Base-by-base conservation (phyloP, 2,888 invertebrate species). In the Dolomedes plantarius region DNA sequence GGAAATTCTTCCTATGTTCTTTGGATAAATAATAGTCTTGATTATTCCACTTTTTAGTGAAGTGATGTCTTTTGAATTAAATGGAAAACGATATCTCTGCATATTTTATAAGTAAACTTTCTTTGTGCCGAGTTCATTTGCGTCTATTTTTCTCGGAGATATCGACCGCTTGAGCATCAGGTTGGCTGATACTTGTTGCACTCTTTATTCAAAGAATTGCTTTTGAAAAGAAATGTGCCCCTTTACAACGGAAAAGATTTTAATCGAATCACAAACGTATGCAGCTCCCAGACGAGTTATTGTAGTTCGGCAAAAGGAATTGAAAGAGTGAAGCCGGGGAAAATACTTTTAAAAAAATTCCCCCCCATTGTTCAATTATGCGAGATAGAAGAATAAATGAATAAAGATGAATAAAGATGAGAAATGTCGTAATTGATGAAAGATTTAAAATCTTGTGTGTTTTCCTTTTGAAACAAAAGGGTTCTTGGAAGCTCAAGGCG, bases 321-420 rank as follows among this genome's bases (percentile, higher is more conserved):
- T 73, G 13, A 46, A 73, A 28, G 27, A 67, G 64, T 56, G 31
- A 41, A 67, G 41, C 36, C 46, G 41, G 69, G n/a, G 16, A 74
- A 81, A 81, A 81, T 65, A 65, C 16, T 32, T 65, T 65, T 28
- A 68, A 68, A 68, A 68, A 36, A 31, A 19, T 36, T 41, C 62
- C 72, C 65, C 65, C 46, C 50, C 76, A 85, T 85, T 85, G 83
- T 85, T 85, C 77, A 85, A 85, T 85, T 85, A 85, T 76, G 77
- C 65, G 76, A 68, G 68, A 36, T 65, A 72, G 68, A 83, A 85
- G 83, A 77, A 85, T 85, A 85, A 77, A 85, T 85, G 83, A 72
- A 85, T 77, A 36, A 41, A 28, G 31, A 67, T 67, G 31, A 67
- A 29, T 67, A 67, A 76, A 68, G 62, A 83, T 77, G 68, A 77